phyloP scores from a whole-genome alignment of 2,797 vertebrate species.

The Pantherophis alleghaniensis region DNA sequence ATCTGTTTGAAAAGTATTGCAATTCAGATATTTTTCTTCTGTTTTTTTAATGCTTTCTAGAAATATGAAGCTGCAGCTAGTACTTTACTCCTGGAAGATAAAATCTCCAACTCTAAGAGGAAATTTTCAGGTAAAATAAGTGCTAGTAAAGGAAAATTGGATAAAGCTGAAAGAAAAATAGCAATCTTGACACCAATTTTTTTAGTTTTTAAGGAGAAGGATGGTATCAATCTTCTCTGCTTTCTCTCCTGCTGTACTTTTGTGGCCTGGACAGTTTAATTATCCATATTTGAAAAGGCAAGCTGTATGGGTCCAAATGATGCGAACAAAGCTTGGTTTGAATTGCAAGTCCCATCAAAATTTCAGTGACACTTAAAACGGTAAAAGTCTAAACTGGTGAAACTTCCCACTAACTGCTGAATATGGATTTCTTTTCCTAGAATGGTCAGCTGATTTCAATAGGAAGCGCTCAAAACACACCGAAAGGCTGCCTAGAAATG shows the following conservation, averaged over 20 bases:
- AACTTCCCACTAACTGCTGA: neutral
- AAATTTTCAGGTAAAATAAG: constrained; percentile 54
- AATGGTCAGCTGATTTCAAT: neutral
- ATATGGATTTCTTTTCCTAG: constrained; percentile 42
- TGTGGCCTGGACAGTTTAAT: neutral
- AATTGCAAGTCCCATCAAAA: neutral
- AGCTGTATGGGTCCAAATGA: neutral
- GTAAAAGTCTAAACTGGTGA: neutral
- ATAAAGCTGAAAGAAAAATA: neutral
- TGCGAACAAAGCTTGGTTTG: neutral
- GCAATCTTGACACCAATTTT: neutral
- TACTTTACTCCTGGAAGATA: neutral
- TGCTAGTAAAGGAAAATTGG: neutral
- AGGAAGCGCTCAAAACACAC: constrained; percentile 47
- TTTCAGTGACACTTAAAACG: neutral
- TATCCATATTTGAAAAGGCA: neutral
- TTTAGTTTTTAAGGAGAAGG: neutral
- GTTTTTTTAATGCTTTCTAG: constrained; percentile 23
- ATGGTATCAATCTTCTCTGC: neutral
- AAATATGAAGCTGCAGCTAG: accelerated
- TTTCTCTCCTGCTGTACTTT: neutral
- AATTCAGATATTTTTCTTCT: neutral
- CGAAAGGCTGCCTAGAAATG: constrained; percentile 18
- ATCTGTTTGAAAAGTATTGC: neutral
- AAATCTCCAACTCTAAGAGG: constrained; percentile 24